phyloP scores from a whole-genome alignment of 2,113 vertebrate species.

The Tachysurus vachellii region DNA sequence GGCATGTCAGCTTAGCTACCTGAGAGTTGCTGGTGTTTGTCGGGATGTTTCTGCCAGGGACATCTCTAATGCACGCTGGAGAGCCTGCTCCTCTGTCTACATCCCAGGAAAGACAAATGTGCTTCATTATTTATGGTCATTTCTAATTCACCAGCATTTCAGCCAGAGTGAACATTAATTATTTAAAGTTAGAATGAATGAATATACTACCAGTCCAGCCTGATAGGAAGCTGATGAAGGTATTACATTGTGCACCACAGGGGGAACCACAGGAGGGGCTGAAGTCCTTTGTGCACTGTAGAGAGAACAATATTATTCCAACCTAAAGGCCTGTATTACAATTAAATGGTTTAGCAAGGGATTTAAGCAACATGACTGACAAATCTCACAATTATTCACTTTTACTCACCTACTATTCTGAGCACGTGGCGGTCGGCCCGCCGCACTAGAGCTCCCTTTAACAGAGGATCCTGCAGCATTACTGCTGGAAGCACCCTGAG shows the following conservation, averaged over 20 bases:
- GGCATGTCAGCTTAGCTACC: conserved; percentile 61
- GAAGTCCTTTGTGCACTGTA: conserved; percentile 57
- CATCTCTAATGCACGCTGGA: conserved; percentile 92
- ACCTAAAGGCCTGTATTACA: background rate
- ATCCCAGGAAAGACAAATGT: conserved; percentile 42
- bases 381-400: background rate
- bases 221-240: conserved; percentile 72
- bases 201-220: conserved; percentile 70
- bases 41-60: conserved; percentile 82
- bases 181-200: conserved; percentile 28
- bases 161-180: conserved; percentile 20
- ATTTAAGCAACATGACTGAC: background rate
- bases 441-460: conserved; percentile 63
- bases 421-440: conserved; percentile 60
- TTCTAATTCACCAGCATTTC: background rate
- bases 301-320: background rate
- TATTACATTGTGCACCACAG: conserved; percentile 65
- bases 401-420: conserved; percentile 71
- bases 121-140: conserved; percentile 19
- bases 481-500: conserved; percentile 60
- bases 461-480: conserved; percentile 58
- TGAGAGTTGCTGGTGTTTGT: conserved; percentile 67
- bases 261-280: conserved; percentile 50
- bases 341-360: background rate
- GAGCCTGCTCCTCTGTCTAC: conserved; percentile 92